Evolutionary conservation across 2,888 invertebrate genomes (phyloP).

Genomic region (Folsomia manolachei): DNA sequence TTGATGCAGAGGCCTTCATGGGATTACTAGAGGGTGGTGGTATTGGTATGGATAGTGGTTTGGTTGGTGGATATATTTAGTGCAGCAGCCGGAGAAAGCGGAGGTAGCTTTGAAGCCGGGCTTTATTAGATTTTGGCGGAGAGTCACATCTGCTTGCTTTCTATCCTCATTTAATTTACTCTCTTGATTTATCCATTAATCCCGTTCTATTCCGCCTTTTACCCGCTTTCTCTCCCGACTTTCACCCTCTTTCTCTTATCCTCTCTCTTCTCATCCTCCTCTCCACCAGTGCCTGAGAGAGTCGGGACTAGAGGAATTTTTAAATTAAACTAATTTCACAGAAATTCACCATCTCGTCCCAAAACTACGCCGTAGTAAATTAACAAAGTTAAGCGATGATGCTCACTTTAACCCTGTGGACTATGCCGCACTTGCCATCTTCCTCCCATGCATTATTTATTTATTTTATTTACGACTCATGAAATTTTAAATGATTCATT

Average conservation of each 20-base stretch:
- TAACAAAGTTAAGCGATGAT: slow-evolving; percentile 1
- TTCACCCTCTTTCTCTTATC: too few relatives aligned
- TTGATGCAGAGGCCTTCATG: background rate
- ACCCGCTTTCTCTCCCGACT: too few relatives aligned
- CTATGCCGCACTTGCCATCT: too few relatives aligned
- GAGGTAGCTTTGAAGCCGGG: background rate
- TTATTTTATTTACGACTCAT: slow-evolving; percentile 1
- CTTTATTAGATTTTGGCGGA: slow-evolving; percentile 4
- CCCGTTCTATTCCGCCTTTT: background rate
- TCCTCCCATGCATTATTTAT: background rate
- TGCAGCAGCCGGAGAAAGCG: background rate
- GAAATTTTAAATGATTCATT: background rate
- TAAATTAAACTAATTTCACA: slow-evolving; percentile 8
- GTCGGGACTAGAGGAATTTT: background rate
- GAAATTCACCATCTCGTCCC: background rate
- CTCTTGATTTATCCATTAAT: background rate
- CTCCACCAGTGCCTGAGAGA: background rate
- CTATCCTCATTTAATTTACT: slow-evolving; percentile 8
- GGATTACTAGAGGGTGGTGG: background rate
- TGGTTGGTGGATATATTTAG: too few relatives aligned
- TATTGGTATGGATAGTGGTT: background rate
- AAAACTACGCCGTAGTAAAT: background rate
- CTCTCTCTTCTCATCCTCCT: background rate
- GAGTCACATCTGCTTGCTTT: slow-evolving; percentile 3
- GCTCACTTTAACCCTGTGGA: background rate